Evolutionary conservation across 2,888 invertebrate genomes (phyloP), one percentile per base, ranked within the genome.

Genomic region (Bibio marci): DNA sequence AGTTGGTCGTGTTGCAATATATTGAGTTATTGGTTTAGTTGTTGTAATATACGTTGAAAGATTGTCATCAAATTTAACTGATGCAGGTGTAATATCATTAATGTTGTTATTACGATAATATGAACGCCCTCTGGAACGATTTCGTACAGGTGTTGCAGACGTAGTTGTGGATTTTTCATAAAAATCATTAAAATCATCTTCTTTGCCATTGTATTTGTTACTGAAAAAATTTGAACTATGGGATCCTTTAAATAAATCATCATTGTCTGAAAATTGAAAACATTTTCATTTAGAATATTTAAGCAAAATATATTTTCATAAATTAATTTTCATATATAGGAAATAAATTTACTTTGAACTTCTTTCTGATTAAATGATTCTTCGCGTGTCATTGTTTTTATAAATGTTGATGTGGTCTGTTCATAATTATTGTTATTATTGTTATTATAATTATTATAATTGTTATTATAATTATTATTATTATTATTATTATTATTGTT

Each of bases 181-280:
- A 41, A 55, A 55, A 41, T 69, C 65, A 41, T 70, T 68, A 39
- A 68, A 66, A 43, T 67, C 65, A 38, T 61, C 63, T 52, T 73
- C 71, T 47, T 71, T 69, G 7, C 72, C 71, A 30, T 66, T 65
- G 52, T 73, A 70, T 36, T 67, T 63, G 51, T 71, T 72, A 48
- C 76, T 76, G 59, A 76, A 80, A 64, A 80, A 80, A 58, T 80
- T 78, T 2, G 80, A 78, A 42, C 78, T 79, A 54, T 78, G 78
- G 18, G 79, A 77, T 32, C 73, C 72, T 48, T 74, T 73, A 42
- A 79, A 73, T 41, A 71, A 66, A 49, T 79, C 78, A 41, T 71
- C 69, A 54, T 62, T 44, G 15, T 39, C 39, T 39, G 13, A 33
- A 33, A 28, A 27, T n/a, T n/a, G n/a, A 13, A 13, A n/a, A 13